Conservation (phyloP, 2,113 vertebrate species). For the Tympanuchus pallidicinctus region DNA sequence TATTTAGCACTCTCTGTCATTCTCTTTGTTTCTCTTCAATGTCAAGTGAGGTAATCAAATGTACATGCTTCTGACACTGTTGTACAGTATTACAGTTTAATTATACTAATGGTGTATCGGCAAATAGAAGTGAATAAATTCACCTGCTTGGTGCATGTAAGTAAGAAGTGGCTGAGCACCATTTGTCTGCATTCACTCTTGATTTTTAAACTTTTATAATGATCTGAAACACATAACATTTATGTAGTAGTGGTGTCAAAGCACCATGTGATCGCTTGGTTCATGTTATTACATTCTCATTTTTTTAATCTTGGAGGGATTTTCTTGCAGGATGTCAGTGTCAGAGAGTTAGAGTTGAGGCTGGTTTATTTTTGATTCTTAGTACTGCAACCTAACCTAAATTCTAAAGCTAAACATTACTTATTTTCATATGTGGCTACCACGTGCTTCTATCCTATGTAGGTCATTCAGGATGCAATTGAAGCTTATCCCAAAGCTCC, state of each 20-base stretch:
- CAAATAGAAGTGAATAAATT: background rate
- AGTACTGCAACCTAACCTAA: background rate
- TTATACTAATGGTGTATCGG: background rate
- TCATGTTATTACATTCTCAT: background rate
- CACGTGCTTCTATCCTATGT: background rate
- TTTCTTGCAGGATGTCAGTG: background rate
- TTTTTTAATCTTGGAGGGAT: background rate
- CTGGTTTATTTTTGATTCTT: background rate
- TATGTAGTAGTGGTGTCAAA: background rate
- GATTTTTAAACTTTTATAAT: background rate
- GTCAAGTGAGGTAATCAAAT: background rate
- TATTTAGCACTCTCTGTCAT: background rate
- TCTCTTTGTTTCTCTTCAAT: background rate
- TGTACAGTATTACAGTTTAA: background rate
- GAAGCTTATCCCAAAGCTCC: constrained; percentile 79
- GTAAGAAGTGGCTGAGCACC: background rate
- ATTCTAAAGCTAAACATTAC: background rate
- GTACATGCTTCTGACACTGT: background rate
- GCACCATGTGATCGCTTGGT: background rate
- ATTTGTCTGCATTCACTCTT: background rate
- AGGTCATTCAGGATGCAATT: constrained; percentile 86
- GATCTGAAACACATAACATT: background rate
- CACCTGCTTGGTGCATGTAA: background rate
- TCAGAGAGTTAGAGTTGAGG: background rate
- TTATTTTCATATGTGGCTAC: background rate